Conservation (phyloP, 2,113 vertebrate species). For the Stegastes partitus region DNA sequence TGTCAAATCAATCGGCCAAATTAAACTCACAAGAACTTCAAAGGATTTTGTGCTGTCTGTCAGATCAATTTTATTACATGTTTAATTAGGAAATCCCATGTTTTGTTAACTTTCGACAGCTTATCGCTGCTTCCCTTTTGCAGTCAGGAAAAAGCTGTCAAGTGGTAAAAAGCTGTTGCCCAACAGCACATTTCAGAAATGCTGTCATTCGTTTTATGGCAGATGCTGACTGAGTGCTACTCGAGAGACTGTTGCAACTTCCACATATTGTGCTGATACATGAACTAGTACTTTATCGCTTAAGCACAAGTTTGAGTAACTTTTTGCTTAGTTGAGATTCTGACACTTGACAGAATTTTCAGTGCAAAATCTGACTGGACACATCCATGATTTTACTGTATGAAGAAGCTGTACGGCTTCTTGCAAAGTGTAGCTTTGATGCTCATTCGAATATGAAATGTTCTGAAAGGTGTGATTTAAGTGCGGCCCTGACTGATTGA, state of each 20-base stretch:
- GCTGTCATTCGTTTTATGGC: not conserved
- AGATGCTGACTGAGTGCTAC: conserved; percentile 21
- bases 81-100: not conserved
- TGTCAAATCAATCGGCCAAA: conserved; percentile 12
- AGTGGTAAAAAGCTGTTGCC: not conserved
- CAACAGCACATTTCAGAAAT: not conserved
- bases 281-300: not conserved
- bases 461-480: no score
- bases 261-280: conserved; percentile 8
- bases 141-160: not conserved
- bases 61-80: not conserved
- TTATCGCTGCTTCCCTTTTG: not conserved
- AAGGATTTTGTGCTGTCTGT: not conserved
- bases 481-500: no score
- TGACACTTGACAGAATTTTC: no score
- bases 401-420: no score
- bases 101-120: not conserved
- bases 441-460: no score
- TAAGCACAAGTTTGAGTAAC: no score
- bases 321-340: no score
- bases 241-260: conserved; percentile 4
- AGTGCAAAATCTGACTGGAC: no score
- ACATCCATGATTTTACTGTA: no score
- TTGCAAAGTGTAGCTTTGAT: no score
- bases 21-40: not conserved